Percentiles rank a stretch among this genome's conserved stretches.
phyloP scores from a whole-genome alignment of 2,888 invertebrate genomes.

The Rosalia funebris region DNA sequence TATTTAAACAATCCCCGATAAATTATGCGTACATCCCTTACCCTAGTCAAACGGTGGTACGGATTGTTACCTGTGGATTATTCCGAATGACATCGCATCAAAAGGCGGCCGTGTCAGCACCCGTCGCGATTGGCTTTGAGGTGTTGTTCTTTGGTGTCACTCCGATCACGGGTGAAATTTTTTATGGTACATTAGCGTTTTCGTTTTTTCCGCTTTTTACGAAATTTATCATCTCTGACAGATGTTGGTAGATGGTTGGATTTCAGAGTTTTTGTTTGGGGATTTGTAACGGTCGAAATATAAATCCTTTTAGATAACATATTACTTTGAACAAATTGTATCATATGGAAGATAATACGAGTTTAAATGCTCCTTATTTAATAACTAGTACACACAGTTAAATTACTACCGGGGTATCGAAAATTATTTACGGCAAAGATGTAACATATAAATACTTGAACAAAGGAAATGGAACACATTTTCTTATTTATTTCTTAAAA shows the following conservation, averaged over 20 bases:
- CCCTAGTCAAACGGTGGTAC: slow-evolving; percentile 5
- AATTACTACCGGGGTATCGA: too few relatives aligned
- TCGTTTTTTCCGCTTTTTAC: slow-evolving; percentile 13
- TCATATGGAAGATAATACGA: too few relatives aligned
- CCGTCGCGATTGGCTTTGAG: slow-evolving; percentile 22
- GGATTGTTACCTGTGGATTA: slow-evolving; percentile 36
- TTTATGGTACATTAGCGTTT: slow-evolving; percentile 9
- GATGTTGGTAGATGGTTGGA: slow-evolving; percentile 4
- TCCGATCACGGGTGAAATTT: slow-evolving; percentile 9
- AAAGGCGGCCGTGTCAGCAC: slow-evolving; percentile 17
- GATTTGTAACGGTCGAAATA: neutral
- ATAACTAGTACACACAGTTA: too few relatives aligned
- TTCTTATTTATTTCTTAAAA: too few relatives aligned
- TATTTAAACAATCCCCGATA: too few relatives aligned
- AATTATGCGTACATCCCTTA: too few relatives aligned
- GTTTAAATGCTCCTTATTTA: too few relatives aligned
- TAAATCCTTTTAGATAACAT: too few relatives aligned
- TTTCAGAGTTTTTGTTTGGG: neutral
- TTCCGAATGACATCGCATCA: slow-evolving; percentile 33
- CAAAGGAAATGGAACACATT: too few relatives aligned
- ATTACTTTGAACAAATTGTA: too few relatives aligned
- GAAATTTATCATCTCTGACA: slow-evolving; percentile 15
- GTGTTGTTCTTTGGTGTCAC: slow-evolving; percentile 23
- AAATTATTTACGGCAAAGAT: too few relatives aligned
- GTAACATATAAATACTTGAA: too few relatives aligned